These are phyloP conservation scores for Crematogaster levior DNA, from an alignment of 2,888 invertebrate genomes.

Conservation along the genomic window DNA sequence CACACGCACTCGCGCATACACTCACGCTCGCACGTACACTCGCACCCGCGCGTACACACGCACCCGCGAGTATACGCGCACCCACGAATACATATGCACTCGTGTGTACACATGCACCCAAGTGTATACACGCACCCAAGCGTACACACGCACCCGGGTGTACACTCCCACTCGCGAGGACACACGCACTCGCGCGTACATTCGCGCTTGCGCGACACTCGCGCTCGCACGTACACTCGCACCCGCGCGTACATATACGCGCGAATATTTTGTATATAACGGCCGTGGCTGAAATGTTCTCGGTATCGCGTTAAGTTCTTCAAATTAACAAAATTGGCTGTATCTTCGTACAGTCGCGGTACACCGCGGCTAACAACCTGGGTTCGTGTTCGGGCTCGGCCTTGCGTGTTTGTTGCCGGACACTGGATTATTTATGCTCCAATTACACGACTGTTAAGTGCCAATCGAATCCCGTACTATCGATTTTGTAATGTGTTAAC, in stretches of 20 bases:
- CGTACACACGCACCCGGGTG: no score
- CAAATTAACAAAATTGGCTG: conserved; percentile 52
- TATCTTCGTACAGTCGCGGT: conserved; percentile 32
- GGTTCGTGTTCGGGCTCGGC: conserved; percentile 43
- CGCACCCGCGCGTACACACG: no score
- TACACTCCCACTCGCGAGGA: no score
- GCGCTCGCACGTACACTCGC: neutral
- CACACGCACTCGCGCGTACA: no score
- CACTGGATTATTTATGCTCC: conserved; percentile 54
- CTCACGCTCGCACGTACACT: no score
- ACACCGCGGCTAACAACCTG: conserved; percentile 40
- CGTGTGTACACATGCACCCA: no score
- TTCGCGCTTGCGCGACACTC: no score
- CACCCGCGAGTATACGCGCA: no score
- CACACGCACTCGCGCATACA: no score
- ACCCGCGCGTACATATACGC: neutral
- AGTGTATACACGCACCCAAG: no score
- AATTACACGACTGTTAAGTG: conserved; percentile 54
- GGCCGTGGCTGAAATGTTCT: conserved; percentile 26
- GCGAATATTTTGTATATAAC: conserved; percentile 39
- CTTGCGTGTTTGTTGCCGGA: conserved; percentile 51
- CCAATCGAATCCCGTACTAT: conserved; percentile 50
- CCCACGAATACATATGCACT: no score
- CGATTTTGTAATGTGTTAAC: conserved; percentile 40
- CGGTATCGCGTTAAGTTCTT: conserved; percentile 47